A percentile compares a stretch with the other conserved stretches of the same genome.
Evolutionary conservation across 2,888 invertebrate species (phyloP).

Genomic region (Mythimna pallens): DNA sequence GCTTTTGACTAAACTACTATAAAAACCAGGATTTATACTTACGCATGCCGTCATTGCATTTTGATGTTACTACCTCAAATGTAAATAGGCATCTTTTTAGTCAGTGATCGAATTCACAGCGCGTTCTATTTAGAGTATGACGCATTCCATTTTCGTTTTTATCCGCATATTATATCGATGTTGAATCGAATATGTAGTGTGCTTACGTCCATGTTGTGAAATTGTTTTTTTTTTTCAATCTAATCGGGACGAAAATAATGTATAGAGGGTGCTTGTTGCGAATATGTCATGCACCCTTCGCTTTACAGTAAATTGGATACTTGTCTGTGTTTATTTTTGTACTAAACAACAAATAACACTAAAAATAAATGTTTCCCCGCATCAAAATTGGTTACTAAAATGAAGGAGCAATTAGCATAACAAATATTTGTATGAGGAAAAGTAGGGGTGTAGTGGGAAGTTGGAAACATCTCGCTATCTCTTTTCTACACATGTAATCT

Average conservation of each 20-base stretch:
- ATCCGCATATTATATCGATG: slow-evolving; percentile 3
- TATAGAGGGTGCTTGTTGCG: not conserved
- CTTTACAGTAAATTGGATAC: too few species aligned
- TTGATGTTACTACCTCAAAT: slow-evolving; percentile 9
- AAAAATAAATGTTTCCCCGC: too few species aligned
- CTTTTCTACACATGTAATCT: too few species aligned
- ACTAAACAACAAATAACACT: too few species aligned
- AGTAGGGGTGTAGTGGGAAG: too few species aligned
- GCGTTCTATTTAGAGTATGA: slow-evolving; percentile 17
- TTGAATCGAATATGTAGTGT: not conserved
- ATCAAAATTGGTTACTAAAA: too few species aligned
- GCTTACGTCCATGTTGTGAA: not conserved
- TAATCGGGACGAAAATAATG: not conserved
- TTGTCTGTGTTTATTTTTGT: too few species aligned
- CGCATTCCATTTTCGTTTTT: slow-evolving; percentile 9
- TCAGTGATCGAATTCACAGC: not conserved
- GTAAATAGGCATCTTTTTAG: not conserved
- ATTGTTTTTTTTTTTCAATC: not conserved
- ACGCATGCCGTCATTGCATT: not conserved
- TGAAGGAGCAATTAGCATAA: too few species aligned
- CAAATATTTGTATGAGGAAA: too few species aligned
- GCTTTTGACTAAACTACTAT: not conserved
- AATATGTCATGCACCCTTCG: not conserved
- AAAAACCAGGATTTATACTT: not conserved
- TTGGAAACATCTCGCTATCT: too few species aligned